Base-by-base conservation (phyloP, 2,888 invertebrate species). In the Urechis unicinctus region DNA sequence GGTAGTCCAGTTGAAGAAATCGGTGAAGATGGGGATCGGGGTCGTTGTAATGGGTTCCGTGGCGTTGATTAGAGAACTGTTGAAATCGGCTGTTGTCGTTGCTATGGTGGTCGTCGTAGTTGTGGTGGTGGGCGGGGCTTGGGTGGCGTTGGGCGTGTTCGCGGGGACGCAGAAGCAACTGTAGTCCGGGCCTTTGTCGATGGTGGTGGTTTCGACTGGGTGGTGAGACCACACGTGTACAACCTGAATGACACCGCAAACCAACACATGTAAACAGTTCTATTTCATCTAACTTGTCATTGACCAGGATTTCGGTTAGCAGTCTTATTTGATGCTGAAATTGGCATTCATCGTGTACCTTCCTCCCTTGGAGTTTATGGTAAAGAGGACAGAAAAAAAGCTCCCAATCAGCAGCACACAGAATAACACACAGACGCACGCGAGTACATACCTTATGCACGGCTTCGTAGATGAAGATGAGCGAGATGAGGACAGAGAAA, bases 381-480 rank as follows among this genome's bases (percentile, higher is more conserved):
- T n/a, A n/a, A n/a, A n/a, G n/a, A n/a, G n/a, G n/a, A n/a, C n/a
- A n/a, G n/a, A n/a, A n/a, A n/a, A n/a, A n/a, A n/a, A n/a, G n/a
- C n/a, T n/a, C n/a, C n/a, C n/a, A n/a, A n/a, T n/a, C n/a, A n/a
- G n/a, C n/a, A n/a, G n/a, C n/a, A n/a, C n/a, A n/a, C n/a, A n/a
- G n/a, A n/a, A n/a, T n/a, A n/a, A n/a, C n/a, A n/a, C n/a, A n/a
- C n/a, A n/a, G n/a, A n/a, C n/a, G n/a, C n/a, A n/a, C n/a, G n/a
- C n/a, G n/a, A n/a, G n/a, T 36, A 25, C 48, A n/a, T 50, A 95
- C 89, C 80, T 97, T 96, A 81, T 93, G 91, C 64, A 96, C 85
- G 54, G 96, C 94, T 85, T 97, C 95, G 77, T 90, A 90, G 79
- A 98, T 94, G 80, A 97, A 98, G 74, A 98, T 98, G 72, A 97